phyloP scores from a whole-genome alignment of 2,888 invertebrate species.

The Sarcophaga carnaria region DNA sequence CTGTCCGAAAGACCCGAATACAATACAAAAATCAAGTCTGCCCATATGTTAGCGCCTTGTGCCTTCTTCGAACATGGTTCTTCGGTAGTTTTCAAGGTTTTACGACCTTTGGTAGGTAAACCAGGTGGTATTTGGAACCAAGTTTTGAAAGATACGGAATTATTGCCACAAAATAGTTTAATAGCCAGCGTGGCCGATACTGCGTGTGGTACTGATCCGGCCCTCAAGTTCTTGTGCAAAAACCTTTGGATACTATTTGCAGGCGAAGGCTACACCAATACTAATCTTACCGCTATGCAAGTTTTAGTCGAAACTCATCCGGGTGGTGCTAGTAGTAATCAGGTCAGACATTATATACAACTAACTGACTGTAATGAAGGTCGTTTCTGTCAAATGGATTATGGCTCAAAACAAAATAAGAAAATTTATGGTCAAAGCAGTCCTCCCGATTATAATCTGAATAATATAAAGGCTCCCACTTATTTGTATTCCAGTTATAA shows the following conservation, averaged over 20 bases:
- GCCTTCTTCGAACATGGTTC: slow-evolving; percentile 83
- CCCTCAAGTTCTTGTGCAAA: slow-evolving; percentile 71
- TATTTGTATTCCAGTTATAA: slow-evolving; percentile 77
- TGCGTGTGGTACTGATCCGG: slow-evolving; percentile 70
- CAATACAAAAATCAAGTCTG: slow-evolving; percentile 77
- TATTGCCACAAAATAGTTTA: slow-evolving; percentile 74
- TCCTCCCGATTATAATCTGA: slow-evolving; percentile 77
- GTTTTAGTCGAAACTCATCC: slow-evolving; percentile 77
- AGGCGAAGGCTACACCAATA: slow-evolving; percentile 75
- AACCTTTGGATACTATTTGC: slow-evolving; percentile 74
- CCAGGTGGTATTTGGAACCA: slow-evolving; percentile 74
- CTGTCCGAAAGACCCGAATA: slow-evolving; percentile 75
- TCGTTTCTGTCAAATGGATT: slow-evolving; percentile 77
- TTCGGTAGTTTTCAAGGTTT: slow-evolving; percentile 79
- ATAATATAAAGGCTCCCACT: slow-evolving; percentile 74
- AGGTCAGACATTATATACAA: slow-evolving; percentile 77
- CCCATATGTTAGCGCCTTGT: slow-evolving; percentile 78
- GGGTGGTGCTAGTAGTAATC: slow-evolving; percentile 77
- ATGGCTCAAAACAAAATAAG: slow-evolving; percentile 74
- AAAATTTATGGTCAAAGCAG: slow-evolving; percentile 73
- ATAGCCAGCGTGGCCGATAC: slow-evolving; percentile 75
- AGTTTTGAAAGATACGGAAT: slow-evolving; percentile 73
- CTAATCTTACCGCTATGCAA: slow-evolving; percentile 74
- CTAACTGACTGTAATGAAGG: slow-evolving; percentile 70
- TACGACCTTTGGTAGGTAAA: slow-evolving; percentile 79